A percentile compares a stretch with the other conserved stretches of the same genome.
These are phyloP conservation scores for Sporophila hypoxantha DNA, from an alignment of 2,113 vertebrate genomes.

Conservation along the genomic window DNA sequence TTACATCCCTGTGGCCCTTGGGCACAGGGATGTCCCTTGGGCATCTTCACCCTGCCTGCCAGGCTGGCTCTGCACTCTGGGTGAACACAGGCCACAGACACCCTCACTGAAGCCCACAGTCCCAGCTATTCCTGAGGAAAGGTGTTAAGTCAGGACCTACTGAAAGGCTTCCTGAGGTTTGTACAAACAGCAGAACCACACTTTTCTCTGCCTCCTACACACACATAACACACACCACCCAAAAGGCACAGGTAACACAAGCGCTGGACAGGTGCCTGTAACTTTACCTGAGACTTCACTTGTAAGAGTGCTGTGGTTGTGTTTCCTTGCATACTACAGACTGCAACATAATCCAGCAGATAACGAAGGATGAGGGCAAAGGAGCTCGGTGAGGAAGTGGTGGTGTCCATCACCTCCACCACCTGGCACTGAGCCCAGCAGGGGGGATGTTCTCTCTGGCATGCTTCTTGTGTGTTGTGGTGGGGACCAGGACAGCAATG, in stretches of 20 bases:
- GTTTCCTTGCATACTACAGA: neutral
- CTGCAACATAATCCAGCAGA: neutral
- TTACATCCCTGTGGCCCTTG: neutral
- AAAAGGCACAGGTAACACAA: neutral
- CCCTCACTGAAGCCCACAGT: neutral
- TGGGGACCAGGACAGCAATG: neutral
- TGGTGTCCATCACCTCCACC: accelerated
- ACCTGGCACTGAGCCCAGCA: neutral
- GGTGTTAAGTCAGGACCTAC: accelerated
- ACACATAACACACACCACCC: accelerated
- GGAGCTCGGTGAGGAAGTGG: neutral
- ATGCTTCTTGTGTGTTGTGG: accelerated
- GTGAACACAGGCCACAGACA: neutral
- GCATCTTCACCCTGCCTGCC: accelerated
- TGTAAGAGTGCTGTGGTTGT: neutral
- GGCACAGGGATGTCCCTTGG: neutral
- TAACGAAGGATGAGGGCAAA: neutral
- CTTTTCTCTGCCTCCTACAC: neutral
- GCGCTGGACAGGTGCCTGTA: neutral
- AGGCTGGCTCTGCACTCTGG: neutral
- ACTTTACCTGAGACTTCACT: neutral
- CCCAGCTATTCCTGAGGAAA: neutral
- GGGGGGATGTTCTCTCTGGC: neutral
- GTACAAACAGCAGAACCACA: neutral
- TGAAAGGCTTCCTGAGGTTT: neutral